A percentile compares a stretch with the other conserved stretches of the same genome.
These are phyloP conservation scores for Psylliodes chrysocephalus DNA, from an alignment of 2,888 invertebrate genomes.

Conservation along the genomic window DNA sequence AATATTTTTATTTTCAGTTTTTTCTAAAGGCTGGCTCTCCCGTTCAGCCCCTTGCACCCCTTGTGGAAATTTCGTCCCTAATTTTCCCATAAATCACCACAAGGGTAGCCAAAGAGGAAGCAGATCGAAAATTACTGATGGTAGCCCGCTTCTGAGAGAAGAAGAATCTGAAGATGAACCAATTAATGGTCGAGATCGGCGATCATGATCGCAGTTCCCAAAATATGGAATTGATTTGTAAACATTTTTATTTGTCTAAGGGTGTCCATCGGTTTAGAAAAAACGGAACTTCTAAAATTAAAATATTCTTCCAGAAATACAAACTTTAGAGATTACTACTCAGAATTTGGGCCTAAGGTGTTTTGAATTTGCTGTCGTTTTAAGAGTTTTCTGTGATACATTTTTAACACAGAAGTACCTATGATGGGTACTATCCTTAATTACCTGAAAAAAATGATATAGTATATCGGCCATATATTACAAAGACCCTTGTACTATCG, in stretches of 20 bases:
- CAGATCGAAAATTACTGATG: constrained; percentile 68
- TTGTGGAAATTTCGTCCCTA: constrained; percentile 74
- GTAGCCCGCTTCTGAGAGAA: constrained; percentile 70
- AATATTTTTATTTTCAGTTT: constrained; percentile 51
- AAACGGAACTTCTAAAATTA: background rate
- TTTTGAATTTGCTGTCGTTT: constrained; percentile 19
- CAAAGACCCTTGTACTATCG: background rate
- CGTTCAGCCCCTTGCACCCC: constrained; percentile 85
- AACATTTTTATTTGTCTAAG: background rate
- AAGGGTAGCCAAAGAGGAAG: constrained; percentile 65
- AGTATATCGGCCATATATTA: background rate
- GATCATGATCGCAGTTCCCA: constrained; percentile 36
- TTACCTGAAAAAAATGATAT: background rate
- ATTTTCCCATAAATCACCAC: constrained; percentile 67
- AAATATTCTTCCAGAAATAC: background rate
- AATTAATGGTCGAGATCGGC: constrained; percentile 38
- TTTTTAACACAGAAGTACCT: constrained; percentile 21
- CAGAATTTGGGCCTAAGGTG: constrained; percentile 18
- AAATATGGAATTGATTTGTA: background rate
- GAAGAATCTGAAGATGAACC: constrained; percentile 65
- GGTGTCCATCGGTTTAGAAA: background rate
- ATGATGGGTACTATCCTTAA: background rate
- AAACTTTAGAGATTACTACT: background rate
- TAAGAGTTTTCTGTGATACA: constrained; percentile 23
- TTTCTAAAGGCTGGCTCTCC: constrained; percentile 71